Evolutionary conservation across 2,113 vertebrate species (phyloP), one percentile per base, ranked within the genome.

Genomic region (Oxygymnocypris stewartii): DNA sequence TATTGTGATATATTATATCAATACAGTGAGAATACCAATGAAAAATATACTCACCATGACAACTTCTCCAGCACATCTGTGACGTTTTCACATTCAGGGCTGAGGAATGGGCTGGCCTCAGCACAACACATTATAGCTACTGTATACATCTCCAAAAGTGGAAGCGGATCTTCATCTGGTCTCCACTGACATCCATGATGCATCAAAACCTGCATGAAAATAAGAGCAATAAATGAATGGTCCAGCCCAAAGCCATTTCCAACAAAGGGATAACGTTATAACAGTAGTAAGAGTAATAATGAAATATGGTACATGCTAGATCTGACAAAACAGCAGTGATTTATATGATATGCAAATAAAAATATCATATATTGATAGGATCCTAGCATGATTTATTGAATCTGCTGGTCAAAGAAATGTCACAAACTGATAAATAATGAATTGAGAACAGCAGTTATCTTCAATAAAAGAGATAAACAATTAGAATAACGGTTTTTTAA

Each of bases 31-130:
- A 35, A 5, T 20, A 14, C 69, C 6, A 20, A 14, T 37, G 18
- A 79, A 42, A 18, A 59, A 59, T 59, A 71, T 71, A 99, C 98
- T 98, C 92, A 99, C 98, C 99, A 94, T 90, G 96, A 95, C 94
- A 99, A 96, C 92, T 98, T 97, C 93, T 99, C 97, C 92, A 99
- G 96, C 94, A 99, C 97, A 93, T 98, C 96, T 89, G 96, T 95
- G 90, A 97, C 97, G 74, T 98, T 98, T 94, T 98, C 98, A 96
- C 98, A 99, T 94, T 99, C 96, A 31, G 96, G 95, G 93, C 96
- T 97, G 93, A 99, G 97, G 90, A 94, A 96, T 90, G 97, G 96
- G 85, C 96, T 93, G 59, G 98, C 97, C 93, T 97, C 96, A 75
- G 98, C 96, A 5, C 97, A 99, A 92, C 96, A 98, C 92, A 96